Base-by-base conservation (phyloP, 2,888 invertebrate genomes). In the Steromphala cineraria region DNA sequence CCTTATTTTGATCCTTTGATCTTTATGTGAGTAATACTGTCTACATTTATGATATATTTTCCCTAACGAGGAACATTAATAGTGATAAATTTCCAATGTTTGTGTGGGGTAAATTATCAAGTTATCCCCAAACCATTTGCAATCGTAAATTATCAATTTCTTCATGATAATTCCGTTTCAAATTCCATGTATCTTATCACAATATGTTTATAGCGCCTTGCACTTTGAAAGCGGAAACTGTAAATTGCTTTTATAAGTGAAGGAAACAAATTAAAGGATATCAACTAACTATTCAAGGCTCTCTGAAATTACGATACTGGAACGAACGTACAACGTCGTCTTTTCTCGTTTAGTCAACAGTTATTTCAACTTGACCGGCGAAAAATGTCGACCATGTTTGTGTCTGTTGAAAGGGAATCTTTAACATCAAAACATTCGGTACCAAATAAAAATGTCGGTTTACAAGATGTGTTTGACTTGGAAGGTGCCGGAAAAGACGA, bases 41-140 rank as follows among this genome's bases (percentile, higher is more conserved):
- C 46, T 46, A 46, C 46, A 13, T 46, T 46, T 46, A 46, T 46
- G 46, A 46, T 46, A 46, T 46, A 46, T 46, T 46, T 46, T 46
- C 46, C 40, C 36, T 71, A 71, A 31, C 19, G 17, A 17, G 19
- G 31, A 36, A 36, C 71, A 36, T 31, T 71, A 40, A 71, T 40
- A 36, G 31, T 19, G 31, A 71, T 71, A 71, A 71, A 36, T 71
- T 71, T 40, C 17, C 31, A 31, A 19, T 13, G 36, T 13, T 36
- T 71, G 71, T 71, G 71, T 71, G 71, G 28, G 71, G 71, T 36
- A 71, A 36, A 40, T 71, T 71, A 71, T 71, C 71, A 71, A 36
- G 19, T 36, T 40, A 36, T 71, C 71, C 71, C 5, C 10, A 71
- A 17, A 15, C 36, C 36, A 71, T 71, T 71, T 71, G 40, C 71